Evolutionary conservation across 2,113 vertebrate genomes (phyloP).

Genomic region (cattle (Bos taurus)): DNA sequence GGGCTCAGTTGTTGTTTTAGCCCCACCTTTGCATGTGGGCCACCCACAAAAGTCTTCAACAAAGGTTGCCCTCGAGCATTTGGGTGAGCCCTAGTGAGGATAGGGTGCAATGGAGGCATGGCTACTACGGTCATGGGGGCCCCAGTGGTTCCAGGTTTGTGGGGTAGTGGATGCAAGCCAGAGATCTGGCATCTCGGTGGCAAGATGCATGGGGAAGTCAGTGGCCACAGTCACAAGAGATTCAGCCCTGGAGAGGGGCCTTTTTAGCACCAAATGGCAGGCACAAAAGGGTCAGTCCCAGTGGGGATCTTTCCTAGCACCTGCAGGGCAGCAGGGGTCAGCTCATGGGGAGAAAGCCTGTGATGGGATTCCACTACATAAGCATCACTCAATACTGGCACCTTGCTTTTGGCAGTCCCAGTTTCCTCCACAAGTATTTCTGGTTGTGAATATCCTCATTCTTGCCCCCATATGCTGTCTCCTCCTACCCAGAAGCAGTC

Average conservation of each 20-base stretch:
- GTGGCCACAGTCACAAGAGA: not conserved
- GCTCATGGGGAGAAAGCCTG: not conserved
- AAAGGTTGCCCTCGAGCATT: fast-evolving
- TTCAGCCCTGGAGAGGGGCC: not conserved
- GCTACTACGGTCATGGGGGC: not conserved
- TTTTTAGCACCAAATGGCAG: not conserved
- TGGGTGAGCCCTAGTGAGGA: not conserved
- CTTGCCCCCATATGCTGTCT: not conserved
- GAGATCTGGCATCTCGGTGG: not conserved
- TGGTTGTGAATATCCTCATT: not conserved
- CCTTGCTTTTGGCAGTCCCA: not conserved
- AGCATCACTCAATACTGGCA: not conserved
- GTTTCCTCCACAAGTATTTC: not conserved
- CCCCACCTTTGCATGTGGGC: not conserved
- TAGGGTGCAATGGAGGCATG: fast-evolving
- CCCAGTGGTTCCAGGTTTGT: not conserved
- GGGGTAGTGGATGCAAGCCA: not conserved
- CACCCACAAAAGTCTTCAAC: not conserved
- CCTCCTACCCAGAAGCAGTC: not conserved
- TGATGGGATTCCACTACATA: not conserved
- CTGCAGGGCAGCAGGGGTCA: fast-evolving
- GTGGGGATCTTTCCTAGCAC: not conserved
- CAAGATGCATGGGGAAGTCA: not conserved
- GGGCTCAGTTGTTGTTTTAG: not conserved
- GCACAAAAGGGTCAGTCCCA: not conserved